Base-by-base conservation (phyloP, 2,113 vertebrate species). In the Nothobranchius furzeri region DNA sequence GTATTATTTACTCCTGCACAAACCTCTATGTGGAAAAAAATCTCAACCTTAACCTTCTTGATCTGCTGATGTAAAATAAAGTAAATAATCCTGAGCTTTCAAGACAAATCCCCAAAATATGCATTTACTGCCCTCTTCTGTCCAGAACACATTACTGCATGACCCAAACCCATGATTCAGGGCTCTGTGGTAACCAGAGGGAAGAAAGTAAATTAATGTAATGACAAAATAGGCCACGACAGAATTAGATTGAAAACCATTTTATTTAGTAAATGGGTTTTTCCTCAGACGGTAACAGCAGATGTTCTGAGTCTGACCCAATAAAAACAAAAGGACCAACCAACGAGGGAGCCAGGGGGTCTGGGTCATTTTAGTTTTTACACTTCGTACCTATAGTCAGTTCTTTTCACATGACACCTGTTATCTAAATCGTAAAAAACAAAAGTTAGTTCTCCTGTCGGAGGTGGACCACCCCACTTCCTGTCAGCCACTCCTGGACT, bases 201-300 rank as follows among this genome's bases (percentile, higher is more conserved):
- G 12, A 36, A 47, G 30, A 4, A n/a, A 53, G 36, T 57, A 52
- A 74, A 70, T 75, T 17, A 73, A 70, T 68, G 9, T 17, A 62
- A 62, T 53, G 52, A 86, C 40, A 87, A 85, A 86, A 76, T 57
- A 54, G 68, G 68, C 68, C 77, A 94, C 91, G 92, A 94, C 82
- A 93, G 93, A 92, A 91, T 94, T 92, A 94, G 94, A 95, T 93
- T 94, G 24, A 89, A 87, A 91, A 85, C 75, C 66, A 79, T 79
- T 83, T 83, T 89, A 84, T 87, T 90, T 81, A 76, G 81, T 78
- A 88, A 89, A 93, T 94, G 93, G 92, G 94, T 96, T 95, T 95
- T 92, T 94, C 94, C 92, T 95, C 95, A 95, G 95, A 95, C 95
- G 95, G 95, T 96, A 96, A 96, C 92, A 93, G 94, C 92, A 91